phyloP scores from a whole-genome alignment of 2,113 vertebrate species.

The Campylomormyrus tamandua region DNA sequence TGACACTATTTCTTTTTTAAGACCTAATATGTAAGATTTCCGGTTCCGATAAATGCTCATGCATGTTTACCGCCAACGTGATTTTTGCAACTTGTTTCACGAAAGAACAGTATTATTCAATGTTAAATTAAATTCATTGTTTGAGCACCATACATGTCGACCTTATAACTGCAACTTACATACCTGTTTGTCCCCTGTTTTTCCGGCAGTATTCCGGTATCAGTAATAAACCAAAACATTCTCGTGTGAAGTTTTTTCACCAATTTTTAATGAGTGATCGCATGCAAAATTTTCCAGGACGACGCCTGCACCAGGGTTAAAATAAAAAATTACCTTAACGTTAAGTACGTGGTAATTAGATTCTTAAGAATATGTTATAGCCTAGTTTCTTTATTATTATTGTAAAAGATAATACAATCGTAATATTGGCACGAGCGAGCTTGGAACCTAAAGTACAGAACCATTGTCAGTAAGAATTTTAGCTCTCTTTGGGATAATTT shows the following conservation, averaged over 20 bases:
- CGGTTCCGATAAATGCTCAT: background rate
- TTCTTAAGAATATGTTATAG: background rate
- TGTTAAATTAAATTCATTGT: background rate
- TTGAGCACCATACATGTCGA: background rate
- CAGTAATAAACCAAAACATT: background rate
- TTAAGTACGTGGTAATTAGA: background rate
- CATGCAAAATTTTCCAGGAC: background rate
- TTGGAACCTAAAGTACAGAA: background rate
- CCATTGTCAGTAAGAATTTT: background rate
- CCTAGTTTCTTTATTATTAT: background rate
- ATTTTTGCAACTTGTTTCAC: background rate
- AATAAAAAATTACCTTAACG: background rate
- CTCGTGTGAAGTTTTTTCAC: background rate
- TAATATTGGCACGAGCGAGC: background rate
- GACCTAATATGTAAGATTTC: background rate
- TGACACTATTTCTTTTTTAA: constrained; percentile 1
- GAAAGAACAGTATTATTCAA: background rate
- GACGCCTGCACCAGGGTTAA: background rate
- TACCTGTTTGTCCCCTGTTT: background rate
- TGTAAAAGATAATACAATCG: background rate
- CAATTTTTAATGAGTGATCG: background rate
- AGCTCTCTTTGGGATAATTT: background rate
- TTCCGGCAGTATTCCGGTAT: background rate
- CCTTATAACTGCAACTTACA: background rate
- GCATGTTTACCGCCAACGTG: background rate